These are phyloP conservation scores for Molorchus minor DNA, from an alignment of 2,888 invertebrate genomes.

Conservation along the genomic window DNA sequence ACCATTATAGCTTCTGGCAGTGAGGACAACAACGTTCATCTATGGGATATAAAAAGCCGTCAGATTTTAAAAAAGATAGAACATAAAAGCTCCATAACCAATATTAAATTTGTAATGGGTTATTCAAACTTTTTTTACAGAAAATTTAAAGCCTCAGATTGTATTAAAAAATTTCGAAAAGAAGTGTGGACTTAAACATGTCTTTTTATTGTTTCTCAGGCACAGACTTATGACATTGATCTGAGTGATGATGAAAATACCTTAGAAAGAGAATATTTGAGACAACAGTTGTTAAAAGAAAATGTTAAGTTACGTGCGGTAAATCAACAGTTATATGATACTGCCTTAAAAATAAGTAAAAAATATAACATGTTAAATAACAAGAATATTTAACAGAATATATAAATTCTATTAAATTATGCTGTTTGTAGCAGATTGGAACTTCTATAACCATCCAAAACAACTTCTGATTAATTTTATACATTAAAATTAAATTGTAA, in stretches of 20 bases:
- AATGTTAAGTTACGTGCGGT: slow-evolving; percentile 66
- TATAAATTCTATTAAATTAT: no score
- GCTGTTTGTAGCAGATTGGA: no score
- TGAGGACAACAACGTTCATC: slow-evolving; percentile 74
- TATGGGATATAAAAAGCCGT: slow-evolving; percentile 84
- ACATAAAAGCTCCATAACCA: slow-evolving; percentile 80
- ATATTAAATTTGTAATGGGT: slow-evolving; percentile 72
- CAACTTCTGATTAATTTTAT: no score
- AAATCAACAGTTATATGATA: slow-evolving; percentile 69
- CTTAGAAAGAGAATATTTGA: slow-evolving; percentile 34
- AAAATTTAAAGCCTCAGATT: slow-evolving; percentile 68
- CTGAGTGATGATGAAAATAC: slow-evolving; percentile 48
- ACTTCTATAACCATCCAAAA: no score
- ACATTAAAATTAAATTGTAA: no score
- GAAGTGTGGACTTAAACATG: slow-evolving; percentile 68
- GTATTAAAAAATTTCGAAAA: slow-evolving; percentile 71
- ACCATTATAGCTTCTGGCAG: slow-evolving; percentile 79
- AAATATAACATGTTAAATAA: slow-evolving; percentile 33
- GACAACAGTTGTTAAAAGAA: slow-evolving; percentile 62
- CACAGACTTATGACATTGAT: slow-evolving; percentile 60
- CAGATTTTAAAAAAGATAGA: slow-evolving; percentile 76
- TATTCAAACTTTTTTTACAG: slow-evolving; percentile 68
- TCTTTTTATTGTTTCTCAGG: slow-evolving; percentile 63
- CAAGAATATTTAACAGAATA: no score
- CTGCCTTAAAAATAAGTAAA: slow-evolving; percentile 41